A percentile compares a stretch with the other conserved stretches of the same genome.
Conservation (phyloP, 92 coral and sea anemone species). For the Siderastrea siderea region DNA sequence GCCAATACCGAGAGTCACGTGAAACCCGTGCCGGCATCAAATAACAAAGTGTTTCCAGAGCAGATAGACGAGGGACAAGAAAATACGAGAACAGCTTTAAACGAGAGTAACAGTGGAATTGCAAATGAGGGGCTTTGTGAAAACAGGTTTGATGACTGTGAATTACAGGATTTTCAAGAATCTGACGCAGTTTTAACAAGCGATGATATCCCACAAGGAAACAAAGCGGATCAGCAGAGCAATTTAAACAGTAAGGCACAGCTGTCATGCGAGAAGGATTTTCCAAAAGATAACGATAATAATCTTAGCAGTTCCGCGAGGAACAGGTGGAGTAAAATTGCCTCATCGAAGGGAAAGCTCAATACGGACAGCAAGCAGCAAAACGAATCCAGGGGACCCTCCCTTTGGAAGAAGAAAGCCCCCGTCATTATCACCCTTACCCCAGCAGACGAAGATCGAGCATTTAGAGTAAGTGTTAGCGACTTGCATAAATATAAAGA, state of each 20-base stretch:
- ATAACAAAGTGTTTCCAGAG: slow-evolving; percentile 23
- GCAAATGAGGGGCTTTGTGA: background rate
- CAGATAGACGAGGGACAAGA: background rate
- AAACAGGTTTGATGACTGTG: background rate
- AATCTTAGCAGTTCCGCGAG: background rate
- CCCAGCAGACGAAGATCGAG: slow-evolving; percentile 31
- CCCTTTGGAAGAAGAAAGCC: background rate
- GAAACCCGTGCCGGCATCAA: slow-evolving; percentile 13
- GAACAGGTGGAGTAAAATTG: background rate
- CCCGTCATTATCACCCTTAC: slow-evolving; percentile 42
- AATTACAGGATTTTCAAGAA: slow-evolving; percentile 2
- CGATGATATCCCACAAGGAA: background rate
- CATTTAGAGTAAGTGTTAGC: slow-evolving; percentile 30
- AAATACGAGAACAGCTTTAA: background rate
- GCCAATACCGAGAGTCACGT: slow-evolving; percentile 7
- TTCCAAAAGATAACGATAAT: background rate
- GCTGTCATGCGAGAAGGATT: background rate
- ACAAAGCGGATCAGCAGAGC: background rate
- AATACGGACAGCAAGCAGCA: background rate
- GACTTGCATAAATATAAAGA: slow-evolving; percentile 17
- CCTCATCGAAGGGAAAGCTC: background rate
- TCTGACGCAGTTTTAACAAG: background rate
- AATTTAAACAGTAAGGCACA: background rate
- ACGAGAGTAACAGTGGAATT: background rate
- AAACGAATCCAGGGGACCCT: background rate